Evolutionary conservation across 2,113 vertebrate genomes (phyloP).

Genomic region (Propithecus coquereli): DNA sequence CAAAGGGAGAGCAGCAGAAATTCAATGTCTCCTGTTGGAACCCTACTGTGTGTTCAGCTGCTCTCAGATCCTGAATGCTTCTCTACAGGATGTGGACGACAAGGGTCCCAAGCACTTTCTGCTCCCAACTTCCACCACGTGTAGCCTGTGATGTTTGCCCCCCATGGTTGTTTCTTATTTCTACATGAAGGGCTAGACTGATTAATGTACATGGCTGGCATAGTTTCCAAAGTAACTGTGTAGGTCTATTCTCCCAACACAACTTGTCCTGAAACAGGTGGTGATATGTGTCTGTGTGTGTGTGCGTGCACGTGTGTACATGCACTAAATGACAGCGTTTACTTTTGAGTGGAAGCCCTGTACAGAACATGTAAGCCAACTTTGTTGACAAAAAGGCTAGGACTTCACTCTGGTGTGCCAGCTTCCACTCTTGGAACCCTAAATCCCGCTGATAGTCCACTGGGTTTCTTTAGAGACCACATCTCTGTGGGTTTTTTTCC

Average conservation of each 20-base stretch:
- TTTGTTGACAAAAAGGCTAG: neutral
- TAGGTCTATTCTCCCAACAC: neutral
- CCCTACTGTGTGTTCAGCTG: neutral
- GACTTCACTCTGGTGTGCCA: neutral
- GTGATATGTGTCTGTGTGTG: neutral
- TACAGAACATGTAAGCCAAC: neutral
- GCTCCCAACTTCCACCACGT: accelerated
- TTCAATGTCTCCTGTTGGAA: neutral
- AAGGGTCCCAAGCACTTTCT: neutral
- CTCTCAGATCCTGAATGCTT: neutral
- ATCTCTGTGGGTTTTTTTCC: neutral
- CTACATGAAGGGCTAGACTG: neutral
- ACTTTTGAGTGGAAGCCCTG: neutral
- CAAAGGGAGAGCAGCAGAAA: neutral
- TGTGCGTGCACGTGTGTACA: accelerated
- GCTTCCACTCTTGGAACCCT: neutral
- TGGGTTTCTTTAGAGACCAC: neutral
- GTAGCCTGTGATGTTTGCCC: neutral
- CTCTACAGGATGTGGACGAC: neutral
- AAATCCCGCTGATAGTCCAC: neutral
- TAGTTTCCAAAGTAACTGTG: neutral
- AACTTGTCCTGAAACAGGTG: neutral
- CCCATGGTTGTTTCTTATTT: neutral
- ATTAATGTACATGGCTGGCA: neutral
- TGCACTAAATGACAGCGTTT: neutral